phyloP scores from a whole-genome alignment of 2,888 invertebrate genomes.

The Limnephilus rhombicus region DNA sequence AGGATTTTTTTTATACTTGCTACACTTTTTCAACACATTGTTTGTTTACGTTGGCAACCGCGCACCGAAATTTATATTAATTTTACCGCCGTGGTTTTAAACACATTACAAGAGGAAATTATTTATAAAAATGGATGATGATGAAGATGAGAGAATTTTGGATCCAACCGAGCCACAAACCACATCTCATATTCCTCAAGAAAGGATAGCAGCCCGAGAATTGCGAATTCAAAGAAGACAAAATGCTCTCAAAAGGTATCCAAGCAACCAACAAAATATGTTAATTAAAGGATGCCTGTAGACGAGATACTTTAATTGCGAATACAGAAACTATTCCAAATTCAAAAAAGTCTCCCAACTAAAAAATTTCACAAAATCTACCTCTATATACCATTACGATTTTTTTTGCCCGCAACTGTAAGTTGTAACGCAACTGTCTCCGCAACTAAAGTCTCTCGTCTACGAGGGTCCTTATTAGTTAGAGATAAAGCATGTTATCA shows the following conservation, averaged over 20 bases:
- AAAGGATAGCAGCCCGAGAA: constrained; percentile 84
- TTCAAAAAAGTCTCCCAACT: too few relatives aligned
- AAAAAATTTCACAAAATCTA: too few relatives aligned
- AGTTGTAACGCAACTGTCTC: too few relatives aligned
- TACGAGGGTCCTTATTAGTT: too few relatives aligned
- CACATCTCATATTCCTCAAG: constrained; percentile 76
- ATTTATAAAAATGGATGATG: constrained; percentile 67
- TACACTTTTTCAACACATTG: background rate
- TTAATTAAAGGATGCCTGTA: background rate
- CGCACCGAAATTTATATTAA: background rate
- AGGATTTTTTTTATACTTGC: background rate
- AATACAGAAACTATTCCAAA: too few relatives aligned
- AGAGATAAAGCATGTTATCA: too few relatives aligned
- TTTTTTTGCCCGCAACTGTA: too few relatives aligned
- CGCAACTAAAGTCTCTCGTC: too few relatives aligned
- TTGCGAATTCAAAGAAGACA: constrained; percentile 82
- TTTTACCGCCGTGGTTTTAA: constrained; percentile 20
- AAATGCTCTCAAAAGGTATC: constrained; percentile 79
- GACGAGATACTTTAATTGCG: too few relatives aligned
- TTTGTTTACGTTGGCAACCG: constrained; percentile 21
- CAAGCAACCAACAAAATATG: constrained; percentile 8
- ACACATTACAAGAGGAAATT: background rate
- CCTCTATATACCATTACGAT: too few relatives aligned
- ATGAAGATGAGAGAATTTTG: constrained; percentile 74
- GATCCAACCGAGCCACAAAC: constrained; percentile 78